Conservation (phyloP, 2,797 vertebrate genomes). For the Eptatretus atami region DNA sequence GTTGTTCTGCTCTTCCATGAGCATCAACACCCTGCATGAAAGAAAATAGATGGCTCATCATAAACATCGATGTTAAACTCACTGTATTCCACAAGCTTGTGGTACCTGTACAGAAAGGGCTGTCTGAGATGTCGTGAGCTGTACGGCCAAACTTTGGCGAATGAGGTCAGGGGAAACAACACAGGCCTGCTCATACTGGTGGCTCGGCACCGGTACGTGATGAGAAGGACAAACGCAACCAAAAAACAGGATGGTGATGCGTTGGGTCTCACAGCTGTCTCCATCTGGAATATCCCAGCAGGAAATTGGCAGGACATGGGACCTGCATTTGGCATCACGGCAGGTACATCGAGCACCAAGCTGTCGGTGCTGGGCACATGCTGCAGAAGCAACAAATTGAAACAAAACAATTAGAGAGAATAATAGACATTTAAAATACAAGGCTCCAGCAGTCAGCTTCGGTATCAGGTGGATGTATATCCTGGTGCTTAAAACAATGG, state of each 20-base stretch:
- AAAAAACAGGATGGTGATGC: constrained; percentile 16
- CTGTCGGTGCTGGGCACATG: constrained; percentile 21
- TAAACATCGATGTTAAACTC: no score
- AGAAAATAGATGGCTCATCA: no score
- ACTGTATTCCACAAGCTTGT: no score
- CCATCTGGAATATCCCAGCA: constrained; percentile 46
- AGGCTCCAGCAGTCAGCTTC: no score
- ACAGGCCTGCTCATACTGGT: constrained; percentile 37
- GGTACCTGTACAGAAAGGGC: constrained; percentile 41
- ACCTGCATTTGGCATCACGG: constrained; percentile 8
- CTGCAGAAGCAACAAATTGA: constrained; percentile 15
- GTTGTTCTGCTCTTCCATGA: no score
- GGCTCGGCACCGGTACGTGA: constrained; percentile 11
- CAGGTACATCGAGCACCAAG: constrained; percentile 23
- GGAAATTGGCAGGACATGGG: constrained; percentile 23
- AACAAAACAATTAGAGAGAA: neutral
- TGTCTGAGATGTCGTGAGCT: constrained; percentile 11
- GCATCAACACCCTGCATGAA: no score
- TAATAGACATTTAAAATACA: no score
- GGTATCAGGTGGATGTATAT: no score
- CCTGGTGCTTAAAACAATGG: no score
- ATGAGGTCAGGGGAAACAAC: constrained; percentile 31
- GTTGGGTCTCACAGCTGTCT: constrained; percentile 11
- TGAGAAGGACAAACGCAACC: constrained; percentile 30
- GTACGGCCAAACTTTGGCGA: constrained; percentile 46